Conservation (phyloP, 2,888 invertebrate genomes). For the Habroteleia sp. region DNA sequence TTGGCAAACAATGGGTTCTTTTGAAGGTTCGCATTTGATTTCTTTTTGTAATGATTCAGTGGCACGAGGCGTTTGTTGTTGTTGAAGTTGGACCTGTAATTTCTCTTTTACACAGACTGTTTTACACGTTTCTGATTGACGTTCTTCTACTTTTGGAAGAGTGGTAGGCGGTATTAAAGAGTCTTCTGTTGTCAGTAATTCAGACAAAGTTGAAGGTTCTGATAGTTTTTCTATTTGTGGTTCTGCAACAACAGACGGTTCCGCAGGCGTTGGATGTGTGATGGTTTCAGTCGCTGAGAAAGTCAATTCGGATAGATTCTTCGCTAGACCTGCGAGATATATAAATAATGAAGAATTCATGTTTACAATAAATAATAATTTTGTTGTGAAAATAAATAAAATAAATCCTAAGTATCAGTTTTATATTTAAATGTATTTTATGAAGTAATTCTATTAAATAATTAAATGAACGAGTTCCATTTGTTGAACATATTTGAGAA, state of each 20-base stretch:
- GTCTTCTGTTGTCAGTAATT: not conserved
- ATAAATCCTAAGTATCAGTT: too few species aligned
- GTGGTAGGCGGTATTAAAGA: not conserved
- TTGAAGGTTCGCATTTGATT: too few species aligned
- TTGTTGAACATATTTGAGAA: too few species aligned
- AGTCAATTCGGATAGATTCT: slow-evolving; percentile 21
- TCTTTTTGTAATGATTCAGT: too few species aligned
- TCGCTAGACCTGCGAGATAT: slow-evolving; percentile 21
- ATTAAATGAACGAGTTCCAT: too few species aligned
- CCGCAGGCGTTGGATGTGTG: slow-evolving; percentile 1
- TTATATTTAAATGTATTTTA: too few species aligned
- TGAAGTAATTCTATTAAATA: too few species aligned
- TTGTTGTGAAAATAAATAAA: too few species aligned
- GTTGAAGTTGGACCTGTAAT: slow-evolving; percentile 14
- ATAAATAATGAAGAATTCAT: not conserved
- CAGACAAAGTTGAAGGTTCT: slow-evolving; percentile 1
- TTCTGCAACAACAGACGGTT: not conserved
- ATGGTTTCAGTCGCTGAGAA: slow-evolving; percentile 3
- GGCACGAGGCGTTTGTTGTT: not conserved
- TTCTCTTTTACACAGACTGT: too few species aligned
- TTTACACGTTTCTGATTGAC: too few species aligned
- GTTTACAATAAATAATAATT: slow-evolving; percentile 1
- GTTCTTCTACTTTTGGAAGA: not conserved
- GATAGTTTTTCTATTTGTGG: not conserved
- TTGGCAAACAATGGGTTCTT: too few species aligned